These are phyloP conservation scores for Aphodius granarius DNA, from an alignment of 2,888 invertebrate species.

Conservation along the genomic window DNA sequence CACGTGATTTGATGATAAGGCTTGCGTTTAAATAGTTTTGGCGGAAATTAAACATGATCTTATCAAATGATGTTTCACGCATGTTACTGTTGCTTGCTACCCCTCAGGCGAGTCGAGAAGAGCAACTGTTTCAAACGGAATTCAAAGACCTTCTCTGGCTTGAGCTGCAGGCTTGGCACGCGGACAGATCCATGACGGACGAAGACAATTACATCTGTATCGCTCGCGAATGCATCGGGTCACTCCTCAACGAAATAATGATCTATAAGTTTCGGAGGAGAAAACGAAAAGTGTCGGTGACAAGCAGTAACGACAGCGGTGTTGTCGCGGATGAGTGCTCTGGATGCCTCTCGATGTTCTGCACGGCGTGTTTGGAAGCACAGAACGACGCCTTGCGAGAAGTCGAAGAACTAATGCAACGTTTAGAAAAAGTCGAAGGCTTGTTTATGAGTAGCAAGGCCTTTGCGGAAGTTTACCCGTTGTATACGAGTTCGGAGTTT, in stretches of 20 bases:
- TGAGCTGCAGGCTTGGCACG: slow-evolving; percentile 83
- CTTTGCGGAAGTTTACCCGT: slow-evolving; percentile 73
- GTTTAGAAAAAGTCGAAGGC: slow-evolving; percentile 74
- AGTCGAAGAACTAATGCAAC: slow-evolving; percentile 70
- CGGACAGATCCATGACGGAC: slow-evolving; percentile 72
- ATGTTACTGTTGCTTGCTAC: slow-evolving; percentile 39
- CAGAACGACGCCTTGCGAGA: slow-evolving; percentile 76
- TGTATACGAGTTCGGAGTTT: slow-evolving; percentile 67
- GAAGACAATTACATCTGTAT: slow-evolving; percentile 78
- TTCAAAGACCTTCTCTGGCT: slow-evolving; percentile 90
- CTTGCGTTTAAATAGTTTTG: too few relatives aligned
- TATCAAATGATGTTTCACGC: background rate
- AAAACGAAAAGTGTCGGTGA: slow-evolving; percentile 35
- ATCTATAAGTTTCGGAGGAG: slow-evolving; percentile 64
- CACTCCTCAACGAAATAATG: slow-evolving; percentile 73
- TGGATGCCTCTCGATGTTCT: slow-evolving; percentile 77
- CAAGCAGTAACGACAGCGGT: slow-evolving; percentile 47
- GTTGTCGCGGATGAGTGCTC: slow-evolving; percentile 54
- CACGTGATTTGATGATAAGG: background rate
- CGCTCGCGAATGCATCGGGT: slow-evolving; percentile 71
- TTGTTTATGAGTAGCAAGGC: slow-evolving; percentile 84
- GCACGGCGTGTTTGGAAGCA: slow-evolving; percentile 68
- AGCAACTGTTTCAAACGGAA: slow-evolving; percentile 86
- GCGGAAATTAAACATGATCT: background rate
- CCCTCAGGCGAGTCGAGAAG: slow-evolving; percentile 81